Percentiles rank a stretch among this genome's conserved stretches.
phyloP scores from a whole-genome alignment of 53 echinoderm and acorn worm genomes.

The Astropecten irregularis region DNA sequence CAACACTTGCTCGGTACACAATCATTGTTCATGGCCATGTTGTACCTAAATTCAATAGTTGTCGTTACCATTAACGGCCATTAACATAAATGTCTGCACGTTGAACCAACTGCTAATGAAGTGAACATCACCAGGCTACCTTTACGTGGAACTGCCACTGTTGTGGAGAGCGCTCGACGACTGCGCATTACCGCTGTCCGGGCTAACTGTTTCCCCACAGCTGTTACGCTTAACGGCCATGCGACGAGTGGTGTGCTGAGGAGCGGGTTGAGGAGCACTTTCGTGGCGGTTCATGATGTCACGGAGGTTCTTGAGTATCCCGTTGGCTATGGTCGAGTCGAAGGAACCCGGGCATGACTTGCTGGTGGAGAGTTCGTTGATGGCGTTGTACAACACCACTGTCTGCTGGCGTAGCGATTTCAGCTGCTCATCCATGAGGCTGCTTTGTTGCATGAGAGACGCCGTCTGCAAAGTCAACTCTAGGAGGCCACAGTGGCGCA shows the following conservation, averaged over 20 bases:
- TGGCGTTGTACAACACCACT: conserved; percentile 34
- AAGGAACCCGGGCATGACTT: conserved; percentile 43
- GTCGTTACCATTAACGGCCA: no score
- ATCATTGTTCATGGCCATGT: no score
- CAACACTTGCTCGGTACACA: no score
- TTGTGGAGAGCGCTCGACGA: neutral
- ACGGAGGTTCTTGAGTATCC: conserved; percentile 40
- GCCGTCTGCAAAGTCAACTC: conserved; percentile 92
- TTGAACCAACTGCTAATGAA: no score
- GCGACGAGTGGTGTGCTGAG: neutral
- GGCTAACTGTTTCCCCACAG: conserved; percentile 20
- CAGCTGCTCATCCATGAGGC: conserved; percentile 69
- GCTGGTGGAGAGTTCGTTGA: conserved; percentile 31
- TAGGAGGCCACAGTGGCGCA: conserved; percentile 84
- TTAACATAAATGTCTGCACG: no score
- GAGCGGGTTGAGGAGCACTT: neutral
- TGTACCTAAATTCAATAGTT: no score
- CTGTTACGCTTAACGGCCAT: conserved; percentile 13
- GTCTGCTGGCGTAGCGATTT: conserved; percentile 60
- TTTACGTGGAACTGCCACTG: conserved; percentile 40
- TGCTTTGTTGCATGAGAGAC: conserved; percentile 81
- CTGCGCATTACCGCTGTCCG: conserved; percentile 4
- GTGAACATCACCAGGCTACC: no score
- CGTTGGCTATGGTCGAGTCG: conserved; percentile 23
- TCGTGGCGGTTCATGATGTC: conserved; percentile 18